These are phyloP conservation scores for Fragum whitleyi DNA, from an alignment of 2,888 invertebrate species.

Conservation along the genomic window DNA sequence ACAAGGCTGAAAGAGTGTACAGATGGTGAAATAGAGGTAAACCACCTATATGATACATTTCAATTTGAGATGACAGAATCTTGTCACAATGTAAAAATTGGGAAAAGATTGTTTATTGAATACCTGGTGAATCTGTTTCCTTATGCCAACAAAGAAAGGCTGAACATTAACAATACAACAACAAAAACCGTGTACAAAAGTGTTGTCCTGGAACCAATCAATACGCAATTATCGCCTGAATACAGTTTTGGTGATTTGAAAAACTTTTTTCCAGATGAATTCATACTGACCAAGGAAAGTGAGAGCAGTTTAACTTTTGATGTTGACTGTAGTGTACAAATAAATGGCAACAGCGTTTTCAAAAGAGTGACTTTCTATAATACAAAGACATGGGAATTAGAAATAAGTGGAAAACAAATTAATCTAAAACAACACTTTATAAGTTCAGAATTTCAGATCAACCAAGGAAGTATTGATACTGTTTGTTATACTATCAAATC, in stretches of 20 bases:
- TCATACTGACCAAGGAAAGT: conserved; percentile 28
- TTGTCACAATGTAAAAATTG: neutral
- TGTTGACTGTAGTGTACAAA: neutral
- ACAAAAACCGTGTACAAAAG: conserved; percentile 41
- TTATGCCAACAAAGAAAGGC: conserved; percentile 9
- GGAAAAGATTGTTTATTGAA: conserved; percentile 25
- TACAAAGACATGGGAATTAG: conserved; percentile 14
- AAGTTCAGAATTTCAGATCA: conserved; percentile 10
- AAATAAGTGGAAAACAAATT: conserved; percentile 18
- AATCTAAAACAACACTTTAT: conserved; percentile 24
- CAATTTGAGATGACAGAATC: conserved; percentile 37
- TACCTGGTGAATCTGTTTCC: conserved; percentile 24
- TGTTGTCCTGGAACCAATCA: conserved; percentile 20
- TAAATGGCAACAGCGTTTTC: conserved; percentile 16
- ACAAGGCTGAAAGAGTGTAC: conserved; percentile 23
- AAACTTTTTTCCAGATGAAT: conserved; percentile 6
- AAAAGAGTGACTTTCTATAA: conserved; percentile 28
- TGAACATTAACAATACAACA: conserved; percentile 17
- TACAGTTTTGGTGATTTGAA: conserved; percentile 17
- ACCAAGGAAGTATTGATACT: conserved; percentile 30
- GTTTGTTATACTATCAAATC: conserved; percentile 27
- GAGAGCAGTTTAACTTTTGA: conserved; percentile 18
- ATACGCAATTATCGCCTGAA: conserved; percentile 20
- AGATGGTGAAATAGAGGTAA: conserved; percentile 31
- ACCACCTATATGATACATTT: conserved; percentile 24